A percentile compares a stretch with the other conserved stretches of the same genome.
Evolutionary conservation across 37 sponge, comb jelly and placozoan species (phyloP).

Genomic region (Crambe crambe): DNA sequence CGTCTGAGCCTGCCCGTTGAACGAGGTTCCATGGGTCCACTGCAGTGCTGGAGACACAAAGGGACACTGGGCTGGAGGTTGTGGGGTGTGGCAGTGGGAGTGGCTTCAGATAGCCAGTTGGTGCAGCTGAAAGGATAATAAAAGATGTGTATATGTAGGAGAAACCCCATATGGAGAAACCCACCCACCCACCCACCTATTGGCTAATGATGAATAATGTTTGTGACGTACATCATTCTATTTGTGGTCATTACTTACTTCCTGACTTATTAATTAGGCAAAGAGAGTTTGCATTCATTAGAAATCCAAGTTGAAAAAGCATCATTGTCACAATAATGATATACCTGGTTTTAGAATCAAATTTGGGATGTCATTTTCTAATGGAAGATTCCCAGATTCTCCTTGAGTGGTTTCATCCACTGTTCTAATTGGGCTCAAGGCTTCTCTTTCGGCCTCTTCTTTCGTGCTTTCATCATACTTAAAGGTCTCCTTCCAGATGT

Average conservation of each 20-base stretch:
- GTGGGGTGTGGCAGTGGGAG: background rate
- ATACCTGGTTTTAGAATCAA: constrained; percentile 6
- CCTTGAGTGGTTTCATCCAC: background rate
- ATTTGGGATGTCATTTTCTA: constrained; percentile 13
- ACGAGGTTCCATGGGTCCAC: background rate
- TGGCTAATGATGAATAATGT: too few species aligned
- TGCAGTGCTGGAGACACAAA: background rate
- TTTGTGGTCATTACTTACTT: too few species aligned
- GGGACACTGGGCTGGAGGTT: background rate
- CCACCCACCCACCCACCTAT: too few species aligned
- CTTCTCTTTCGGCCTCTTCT: background rate
- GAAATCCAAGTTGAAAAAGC: too few species aligned
- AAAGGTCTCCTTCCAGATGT: background rate
- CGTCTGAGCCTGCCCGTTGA: background rate
- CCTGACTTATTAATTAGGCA: too few species aligned
- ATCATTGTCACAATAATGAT: too few species aligned
- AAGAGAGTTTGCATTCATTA: too few species aligned
- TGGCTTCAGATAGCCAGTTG: background rate
- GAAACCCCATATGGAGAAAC: too few species aligned
- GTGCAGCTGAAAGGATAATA: background rate
- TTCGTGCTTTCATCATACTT: background rate
- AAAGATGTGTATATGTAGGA: too few species aligned
- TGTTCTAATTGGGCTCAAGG: background rate
- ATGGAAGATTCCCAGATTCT: background rate
- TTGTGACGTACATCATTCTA: too few species aligned